These are phyloP conservation scores for Spodoptera litura DNA, from an alignment of 1,140 invertebrate species.

Conservation along the genomic window DNA sequence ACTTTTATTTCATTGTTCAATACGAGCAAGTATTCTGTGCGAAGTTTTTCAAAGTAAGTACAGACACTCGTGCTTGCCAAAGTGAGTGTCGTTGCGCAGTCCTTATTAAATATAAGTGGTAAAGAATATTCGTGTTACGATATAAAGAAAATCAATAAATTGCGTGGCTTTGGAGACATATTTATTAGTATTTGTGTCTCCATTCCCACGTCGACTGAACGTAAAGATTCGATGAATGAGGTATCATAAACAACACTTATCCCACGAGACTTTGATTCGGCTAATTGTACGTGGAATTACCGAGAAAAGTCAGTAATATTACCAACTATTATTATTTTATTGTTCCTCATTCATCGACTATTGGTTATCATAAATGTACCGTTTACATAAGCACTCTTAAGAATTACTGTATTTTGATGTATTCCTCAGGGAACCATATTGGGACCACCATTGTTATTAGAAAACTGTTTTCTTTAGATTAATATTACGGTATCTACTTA, in stretches of 20 bases:
- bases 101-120: constrained; percentile 24
- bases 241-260: constrained; percentile 11
- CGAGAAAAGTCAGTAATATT: constrained; percentile 1
- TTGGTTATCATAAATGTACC: background rate
- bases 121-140: constrained; percentile 18
- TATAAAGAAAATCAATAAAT: constrained; percentile 35
- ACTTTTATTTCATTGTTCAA: constrained; percentile 19
- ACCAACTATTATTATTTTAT: constrained; percentile 3
- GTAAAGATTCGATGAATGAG: constrained; percentile 31
- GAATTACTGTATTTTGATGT: background rate
- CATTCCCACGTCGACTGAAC: constrained; percentile 22
- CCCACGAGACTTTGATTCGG: constrained; percentile 12
- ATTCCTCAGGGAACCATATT: constrained; percentile 1
- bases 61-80: constrained; percentile 14
- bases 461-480: constrained; percentile 9
- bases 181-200: constrained; percentile 36
- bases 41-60: constrained; percentile 32
- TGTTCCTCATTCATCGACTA: background rate
- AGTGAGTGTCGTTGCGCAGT: constrained; percentile 17
- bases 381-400: background rate
- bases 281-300: constrained; percentile 12
- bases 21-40: background rate
- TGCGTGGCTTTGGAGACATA: constrained; percentile 23
- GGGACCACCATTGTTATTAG: background rate
- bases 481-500: background rate